Conservation (phyloP, 1,140 invertebrate genomes). For the Homalodisca vitripennis region DNA sequence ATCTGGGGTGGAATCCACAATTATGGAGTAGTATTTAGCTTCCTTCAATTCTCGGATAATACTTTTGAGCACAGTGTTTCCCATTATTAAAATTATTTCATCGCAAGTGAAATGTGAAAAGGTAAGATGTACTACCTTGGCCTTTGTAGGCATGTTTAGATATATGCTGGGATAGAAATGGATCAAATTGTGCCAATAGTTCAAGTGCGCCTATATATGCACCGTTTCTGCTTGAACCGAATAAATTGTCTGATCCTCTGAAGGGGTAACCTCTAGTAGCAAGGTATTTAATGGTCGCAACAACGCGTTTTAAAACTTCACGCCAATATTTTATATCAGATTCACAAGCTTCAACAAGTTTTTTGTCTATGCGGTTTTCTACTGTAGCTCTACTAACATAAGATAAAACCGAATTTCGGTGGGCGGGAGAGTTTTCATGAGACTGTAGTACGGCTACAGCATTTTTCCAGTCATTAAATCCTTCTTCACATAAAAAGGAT, state of each 20-base stretch:
- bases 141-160: conserved; percentile 32
- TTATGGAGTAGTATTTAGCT: background rate
- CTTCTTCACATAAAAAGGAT: background rate
- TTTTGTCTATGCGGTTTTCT: conserved; percentile 15
- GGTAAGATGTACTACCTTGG: conserved; percentile 32
- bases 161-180: conserved; percentile 37
- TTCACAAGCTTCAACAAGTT: background rate
- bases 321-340: conserved; percentile 21
- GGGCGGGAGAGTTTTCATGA: conserved; percentile 7
- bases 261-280: conserved; percentile 32
- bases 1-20: background rate
- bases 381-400: background rate
- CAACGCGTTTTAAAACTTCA: conserved; percentile 31
- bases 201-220: background rate
- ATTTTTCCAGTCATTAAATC: conserved; percentile 14
- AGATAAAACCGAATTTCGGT: background rate
- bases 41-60: conserved; percentile 1
- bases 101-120: conserved; percentile 12
- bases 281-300: conserved; percentile 33
- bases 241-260: conserved; percentile 30
- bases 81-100: conserved; percentile 6
- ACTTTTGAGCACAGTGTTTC: background rate
- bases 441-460: background rate
- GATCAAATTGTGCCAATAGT: conserved; percentile 36
- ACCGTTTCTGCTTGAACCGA: conserved; percentile 31